phyloP scores from a whole-genome alignment of 1,140 invertebrate genomes.

The Drosophila sulfurigaster region DNA sequence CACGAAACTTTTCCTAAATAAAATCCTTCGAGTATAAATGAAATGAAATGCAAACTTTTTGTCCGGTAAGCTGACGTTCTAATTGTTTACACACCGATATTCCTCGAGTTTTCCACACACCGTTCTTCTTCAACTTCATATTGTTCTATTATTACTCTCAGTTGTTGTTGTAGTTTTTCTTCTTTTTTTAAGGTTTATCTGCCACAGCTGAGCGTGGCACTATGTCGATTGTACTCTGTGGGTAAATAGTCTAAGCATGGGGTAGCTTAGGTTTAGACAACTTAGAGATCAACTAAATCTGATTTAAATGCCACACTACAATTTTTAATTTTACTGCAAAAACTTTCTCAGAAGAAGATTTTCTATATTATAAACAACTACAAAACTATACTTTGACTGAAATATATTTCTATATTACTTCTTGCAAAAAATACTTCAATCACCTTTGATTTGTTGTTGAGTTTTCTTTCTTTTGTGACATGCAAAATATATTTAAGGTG shows the following conservation, averaged over 20 bases:
- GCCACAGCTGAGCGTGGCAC: slow-evolving; percentile 40
- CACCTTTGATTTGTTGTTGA: too few relatives aligned
- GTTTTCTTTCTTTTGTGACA: too few relatives aligned
- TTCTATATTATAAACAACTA: too few relatives aligned
- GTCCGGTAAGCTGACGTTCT: slow-evolving; percentile 79
- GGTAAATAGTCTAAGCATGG: background rate
- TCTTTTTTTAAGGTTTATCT: slow-evolving; percentile 54
- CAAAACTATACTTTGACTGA: too few relatives aligned
- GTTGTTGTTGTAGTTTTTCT: slow-evolving; percentile 16
- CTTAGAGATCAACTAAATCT: background rate
- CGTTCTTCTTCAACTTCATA: slow-evolving; percentile 1
- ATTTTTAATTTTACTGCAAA: too few relatives aligned
- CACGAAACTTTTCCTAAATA: slow-evolving; percentile 67
- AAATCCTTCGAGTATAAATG: slow-evolving; percentile 78
- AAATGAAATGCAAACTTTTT: slow-evolving; percentile 84
- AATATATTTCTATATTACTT: too few relatives aligned
- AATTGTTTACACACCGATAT: slow-evolving; percentile 71
- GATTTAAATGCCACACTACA: background rate
- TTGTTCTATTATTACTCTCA: slow-evolving; percentile 34
- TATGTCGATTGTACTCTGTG: slow-evolving; percentile 31
- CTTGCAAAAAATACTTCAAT: too few relatives aligned
- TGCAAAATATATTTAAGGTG: too few relatives aligned
- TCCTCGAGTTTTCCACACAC: slow-evolving; percentile 22
- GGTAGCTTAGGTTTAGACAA: slow-evolving; percentile 17
- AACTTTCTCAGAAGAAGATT: too few relatives aligned